Conservation (phyloP, 2,797 vertebrate genomes). For the Etheostoma nigrum region DNA sequence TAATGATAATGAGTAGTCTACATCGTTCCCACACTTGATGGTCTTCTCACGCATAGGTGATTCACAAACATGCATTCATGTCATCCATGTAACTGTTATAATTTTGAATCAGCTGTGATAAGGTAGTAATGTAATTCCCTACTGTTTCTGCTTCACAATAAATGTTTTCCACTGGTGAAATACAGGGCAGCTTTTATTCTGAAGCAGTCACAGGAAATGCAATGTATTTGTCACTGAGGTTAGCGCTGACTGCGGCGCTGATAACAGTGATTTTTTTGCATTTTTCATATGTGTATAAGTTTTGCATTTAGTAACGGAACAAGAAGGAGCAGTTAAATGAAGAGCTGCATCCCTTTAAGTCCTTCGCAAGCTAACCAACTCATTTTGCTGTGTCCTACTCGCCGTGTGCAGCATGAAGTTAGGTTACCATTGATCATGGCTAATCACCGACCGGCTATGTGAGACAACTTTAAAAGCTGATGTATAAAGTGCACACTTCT, state of each 20-base stretch:
- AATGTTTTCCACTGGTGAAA: not conserved
- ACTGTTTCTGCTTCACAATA: not conserved
- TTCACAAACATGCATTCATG: not conserved
- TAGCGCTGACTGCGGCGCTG: not conserved
- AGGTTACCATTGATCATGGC: not conserved
- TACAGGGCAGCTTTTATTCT: not conserved
- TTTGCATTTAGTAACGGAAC: not conserved
- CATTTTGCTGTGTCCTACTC: too few relatives aligned
- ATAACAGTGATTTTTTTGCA: not conserved
- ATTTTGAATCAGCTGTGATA: not conserved
- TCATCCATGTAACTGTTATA: not conserved
- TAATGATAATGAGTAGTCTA: not conserved
- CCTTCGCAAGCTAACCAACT: not conserved
- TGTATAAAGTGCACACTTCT: too few relatives aligned
- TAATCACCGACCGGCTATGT: not conserved
- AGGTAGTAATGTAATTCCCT: not conserved
- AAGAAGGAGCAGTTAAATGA: not conserved
- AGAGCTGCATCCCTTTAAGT: not conserved
- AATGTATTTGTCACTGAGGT: not conserved
- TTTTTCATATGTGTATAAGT: not conserved
- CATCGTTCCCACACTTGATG: not conserved
- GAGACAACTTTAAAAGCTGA: too few relatives aligned
- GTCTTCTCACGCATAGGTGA: not conserved
- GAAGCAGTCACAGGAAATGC: not conserved
- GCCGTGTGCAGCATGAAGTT: not conserved